Evolutionary conservation across 2,797 vertebrate genomes (phyloP).

Genomic region (Smutsia temminckii): DNA sequence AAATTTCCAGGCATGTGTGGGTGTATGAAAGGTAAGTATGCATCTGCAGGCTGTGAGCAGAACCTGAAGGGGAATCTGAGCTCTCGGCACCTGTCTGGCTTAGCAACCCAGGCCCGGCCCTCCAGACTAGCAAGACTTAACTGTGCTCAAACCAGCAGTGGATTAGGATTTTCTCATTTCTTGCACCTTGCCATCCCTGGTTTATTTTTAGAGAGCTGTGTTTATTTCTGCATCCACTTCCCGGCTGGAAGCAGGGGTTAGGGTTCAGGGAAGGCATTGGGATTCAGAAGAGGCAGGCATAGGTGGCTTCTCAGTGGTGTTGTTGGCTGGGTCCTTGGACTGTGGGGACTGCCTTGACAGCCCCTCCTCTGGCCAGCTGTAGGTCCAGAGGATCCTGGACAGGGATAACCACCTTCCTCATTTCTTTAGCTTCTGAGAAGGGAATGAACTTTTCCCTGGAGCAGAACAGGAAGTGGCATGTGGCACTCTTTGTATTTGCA

Average conservation of each 20-base stretch:
- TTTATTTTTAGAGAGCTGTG: constrained; percentile 63
- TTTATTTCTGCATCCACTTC: constrained; percentile 48
- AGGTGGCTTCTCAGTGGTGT: background rate
- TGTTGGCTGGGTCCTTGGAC: background rate
- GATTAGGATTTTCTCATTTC: background rate
- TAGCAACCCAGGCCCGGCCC: no score
- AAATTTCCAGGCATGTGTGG: background rate
- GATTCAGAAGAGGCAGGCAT: background rate
- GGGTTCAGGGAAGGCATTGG: background rate
- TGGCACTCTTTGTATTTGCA: background rate
- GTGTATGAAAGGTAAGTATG: background rate
- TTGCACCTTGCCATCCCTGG: constrained; percentile 22
- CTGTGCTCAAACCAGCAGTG: background rate
- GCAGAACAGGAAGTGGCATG: background rate
- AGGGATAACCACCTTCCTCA: background rate
- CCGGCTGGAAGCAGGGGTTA: background rate
- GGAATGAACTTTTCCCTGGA: background rate
- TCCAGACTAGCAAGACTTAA: background rate
- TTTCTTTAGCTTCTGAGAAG: background rate
- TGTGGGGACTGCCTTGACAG: background rate
- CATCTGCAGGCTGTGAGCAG: background rate
- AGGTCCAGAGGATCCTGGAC: background rate
- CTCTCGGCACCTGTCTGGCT: background rate
- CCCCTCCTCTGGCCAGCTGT: background rate
- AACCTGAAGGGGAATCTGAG: background rate